phyloP scores from a whole-genome alignment of 2,113 vertebrate genomes.

The Lepus timidus region DNA sequence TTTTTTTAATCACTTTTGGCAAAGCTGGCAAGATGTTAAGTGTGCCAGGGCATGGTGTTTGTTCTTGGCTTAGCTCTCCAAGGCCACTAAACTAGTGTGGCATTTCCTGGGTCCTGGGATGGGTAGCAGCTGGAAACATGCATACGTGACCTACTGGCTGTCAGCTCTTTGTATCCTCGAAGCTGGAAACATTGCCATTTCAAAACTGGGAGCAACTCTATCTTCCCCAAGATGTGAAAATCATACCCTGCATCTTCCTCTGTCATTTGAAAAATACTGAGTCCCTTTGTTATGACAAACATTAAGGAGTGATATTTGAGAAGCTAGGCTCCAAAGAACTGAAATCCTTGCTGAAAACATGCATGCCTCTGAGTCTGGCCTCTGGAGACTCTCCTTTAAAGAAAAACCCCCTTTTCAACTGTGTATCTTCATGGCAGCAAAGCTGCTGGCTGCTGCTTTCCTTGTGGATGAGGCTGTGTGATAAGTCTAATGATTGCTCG shows the following conservation, averaged over 20 bases:
- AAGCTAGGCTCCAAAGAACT: slow-evolving; percentile 3
- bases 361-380: not conserved
- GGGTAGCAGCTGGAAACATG: not conserved
- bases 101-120: not conserved
- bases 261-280: slow-evolving; percentile 10
- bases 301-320: not conserved
- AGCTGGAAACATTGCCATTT: slow-evolving; percentile 12
- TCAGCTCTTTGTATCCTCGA: not conserved
- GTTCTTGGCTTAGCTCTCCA: not conserved
- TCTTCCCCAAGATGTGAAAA: not conserved
- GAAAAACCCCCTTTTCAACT: slow-evolving; percentile 18
- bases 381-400: not conserved
- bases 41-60: not conserved
- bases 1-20: slow-evolving; percentile 1
- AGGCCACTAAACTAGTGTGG: not conserved
- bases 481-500: slow-evolving; percentile 42
- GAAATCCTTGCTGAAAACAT: not conserved
- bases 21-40: not conserved
- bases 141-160: not conserved
- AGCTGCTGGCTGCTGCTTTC: not conserved
- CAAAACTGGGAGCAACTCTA: not conserved
- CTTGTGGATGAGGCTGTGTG: slow-evolving; percentile 2
- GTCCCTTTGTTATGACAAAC: not conserved
- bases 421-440: not conserved
- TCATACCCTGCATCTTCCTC: not conserved